Evolutionary conservation across 2,888 invertebrate genomes (phyloP).

Genomic region (Eremobia ochroleuca): DNA sequence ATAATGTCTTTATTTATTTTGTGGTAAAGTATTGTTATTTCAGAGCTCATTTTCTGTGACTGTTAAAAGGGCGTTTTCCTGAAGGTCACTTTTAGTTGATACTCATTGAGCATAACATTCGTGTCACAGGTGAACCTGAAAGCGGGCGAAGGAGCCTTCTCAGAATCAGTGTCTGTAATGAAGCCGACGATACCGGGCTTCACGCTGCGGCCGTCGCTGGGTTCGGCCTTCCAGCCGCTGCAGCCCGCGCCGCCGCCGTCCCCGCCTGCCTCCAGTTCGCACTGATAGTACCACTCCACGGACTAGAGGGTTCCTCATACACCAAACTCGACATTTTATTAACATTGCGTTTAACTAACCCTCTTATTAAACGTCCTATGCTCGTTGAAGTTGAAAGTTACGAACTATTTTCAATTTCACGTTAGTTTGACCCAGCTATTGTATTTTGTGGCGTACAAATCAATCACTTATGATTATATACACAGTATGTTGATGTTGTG

Average conservation of each 20-base stretch:
- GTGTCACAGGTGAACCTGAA: conserved; percentile 92
- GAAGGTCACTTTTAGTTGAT: not conserved
- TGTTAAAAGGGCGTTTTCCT: not conserved
- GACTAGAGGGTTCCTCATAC: conserved; percentile 51
- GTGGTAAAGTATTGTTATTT: not conserved
- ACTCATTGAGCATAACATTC: conserved; percentile 6
- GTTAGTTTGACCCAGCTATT: conserved; percentile 45
- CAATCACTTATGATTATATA: conserved; percentile 27
- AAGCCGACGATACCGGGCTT: conserved; percentile 93
- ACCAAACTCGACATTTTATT: conserved; percentile 50
- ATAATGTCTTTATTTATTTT: not conserved
- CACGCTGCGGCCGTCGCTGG: conserved; percentile 94
- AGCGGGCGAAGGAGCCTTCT: conserved; percentile 84
- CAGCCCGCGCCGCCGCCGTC: conserved; percentile 79
- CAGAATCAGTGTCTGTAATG: conserved; percentile 83
- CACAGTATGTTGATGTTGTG: conserved; percentile 14
- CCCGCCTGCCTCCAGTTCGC: conserved; percentile 59
- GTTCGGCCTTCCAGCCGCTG: conserved; percentile 95
- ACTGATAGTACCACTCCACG: conserved; percentile 60
- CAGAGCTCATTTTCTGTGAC: not conserved
- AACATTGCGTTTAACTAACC: conserved; percentile 56
- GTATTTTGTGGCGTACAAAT: conserved; percentile 48
- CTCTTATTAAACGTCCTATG: conserved; percentile 46
- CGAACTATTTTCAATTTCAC: conserved; percentile 50
- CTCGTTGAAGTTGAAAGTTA: conserved; percentile 45